phyloP scores from a whole-genome alignment of 35 echinoderm and acorn worm genomes.

The Strongylocentrotus purpuratus region DNA sequence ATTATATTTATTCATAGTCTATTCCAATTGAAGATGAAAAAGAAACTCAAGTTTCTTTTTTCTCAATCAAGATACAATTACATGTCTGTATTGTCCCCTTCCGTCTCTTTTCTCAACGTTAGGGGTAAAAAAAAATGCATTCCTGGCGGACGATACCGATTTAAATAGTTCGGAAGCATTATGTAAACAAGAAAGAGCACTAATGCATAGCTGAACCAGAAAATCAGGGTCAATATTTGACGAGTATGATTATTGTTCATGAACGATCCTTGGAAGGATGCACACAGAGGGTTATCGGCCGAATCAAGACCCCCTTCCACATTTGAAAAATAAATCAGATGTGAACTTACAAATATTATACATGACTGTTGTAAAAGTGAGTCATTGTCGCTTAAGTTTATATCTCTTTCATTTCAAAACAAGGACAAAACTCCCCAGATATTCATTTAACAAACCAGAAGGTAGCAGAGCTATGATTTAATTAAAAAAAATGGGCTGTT shows the following conservation, averaged over 20 bases:
- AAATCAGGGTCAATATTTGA: slow-evolving; percentile 7
- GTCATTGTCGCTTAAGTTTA: neutral
- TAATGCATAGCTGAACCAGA: slow-evolving; percentile 10
- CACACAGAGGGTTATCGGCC: neutral
- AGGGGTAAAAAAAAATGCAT: neutral
- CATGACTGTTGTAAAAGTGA: too few species aligned
- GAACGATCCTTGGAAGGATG: neutral
- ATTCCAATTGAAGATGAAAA: neutral
- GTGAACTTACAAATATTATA: too few species aligned
- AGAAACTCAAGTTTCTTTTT: neutral
- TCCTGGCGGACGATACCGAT: neutral
- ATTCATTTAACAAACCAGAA: neutral
- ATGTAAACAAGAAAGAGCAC: neutral
- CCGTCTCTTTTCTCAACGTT: neutral
- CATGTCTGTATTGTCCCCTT: neutral
- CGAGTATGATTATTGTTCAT: neutral
- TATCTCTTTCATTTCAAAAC: neutral
- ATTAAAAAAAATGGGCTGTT: neutral
- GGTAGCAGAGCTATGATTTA: neutral
- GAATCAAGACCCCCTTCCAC: neutral
- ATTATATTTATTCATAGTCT: too few species aligned
- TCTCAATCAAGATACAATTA: neutral
- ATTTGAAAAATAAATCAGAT: neutral
- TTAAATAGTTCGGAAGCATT: neutral
- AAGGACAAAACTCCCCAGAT: neutral